Evolutionary conservation across 2,797 vertebrate genomes (phyloP).

Genomic region (Setipinna tenuifilis): DNA sequence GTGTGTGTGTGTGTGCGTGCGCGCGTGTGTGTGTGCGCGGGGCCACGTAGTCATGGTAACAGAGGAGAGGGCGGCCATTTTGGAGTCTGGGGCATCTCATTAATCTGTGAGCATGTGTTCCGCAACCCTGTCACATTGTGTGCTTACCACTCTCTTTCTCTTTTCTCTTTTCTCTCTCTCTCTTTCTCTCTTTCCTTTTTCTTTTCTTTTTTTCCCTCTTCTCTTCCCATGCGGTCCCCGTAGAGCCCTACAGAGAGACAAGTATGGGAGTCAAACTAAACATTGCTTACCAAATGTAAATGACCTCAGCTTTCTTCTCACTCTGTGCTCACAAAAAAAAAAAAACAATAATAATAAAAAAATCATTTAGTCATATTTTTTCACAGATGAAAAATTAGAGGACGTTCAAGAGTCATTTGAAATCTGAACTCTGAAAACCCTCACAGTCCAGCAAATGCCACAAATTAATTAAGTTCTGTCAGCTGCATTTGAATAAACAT

Average conservation of each 20-base stretch:
- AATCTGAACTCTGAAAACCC: neutral
- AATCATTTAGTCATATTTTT: neutral
- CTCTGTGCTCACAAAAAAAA: slow-evolving; percentile 61
- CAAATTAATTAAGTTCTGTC: neutral
- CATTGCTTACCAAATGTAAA: slow-evolving; percentile 99
- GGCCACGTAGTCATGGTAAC: neutral
- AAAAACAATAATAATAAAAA: neutral
- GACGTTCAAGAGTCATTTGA: neutral
- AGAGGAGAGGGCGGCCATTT: neutral
- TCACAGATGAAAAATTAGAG: neutral
- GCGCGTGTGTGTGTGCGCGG: neutral
- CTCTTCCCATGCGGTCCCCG: slow-evolving; percentile 93
- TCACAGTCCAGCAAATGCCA: neutral
- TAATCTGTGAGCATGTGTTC: slow-evolving; percentile 84
- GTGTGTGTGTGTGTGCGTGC: slow-evolving; percentile 31
- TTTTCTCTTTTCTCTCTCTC: slow-evolving; percentile 66
- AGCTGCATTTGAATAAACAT: neutral
- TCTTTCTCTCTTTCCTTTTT: slow-evolving; percentile 73
- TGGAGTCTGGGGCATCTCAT: slow-evolving; percentile 24
- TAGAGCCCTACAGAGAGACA: slow-evolving; percentile 99
- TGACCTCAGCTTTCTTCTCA: slow-evolving; percentile 95
- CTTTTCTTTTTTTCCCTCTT: slow-evolving; percentile 41
- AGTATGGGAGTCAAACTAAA: slow-evolving; percentile 99
- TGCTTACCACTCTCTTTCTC: slow-evolving; percentile 94
- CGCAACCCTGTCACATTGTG: slow-evolving; percentile 88